Percentiles rank a stretch among this genome's conserved stretches.
phyloP scores from a whole-genome alignment of 2,113 vertebrate genomes.

The Condylura cristata region DNA sequence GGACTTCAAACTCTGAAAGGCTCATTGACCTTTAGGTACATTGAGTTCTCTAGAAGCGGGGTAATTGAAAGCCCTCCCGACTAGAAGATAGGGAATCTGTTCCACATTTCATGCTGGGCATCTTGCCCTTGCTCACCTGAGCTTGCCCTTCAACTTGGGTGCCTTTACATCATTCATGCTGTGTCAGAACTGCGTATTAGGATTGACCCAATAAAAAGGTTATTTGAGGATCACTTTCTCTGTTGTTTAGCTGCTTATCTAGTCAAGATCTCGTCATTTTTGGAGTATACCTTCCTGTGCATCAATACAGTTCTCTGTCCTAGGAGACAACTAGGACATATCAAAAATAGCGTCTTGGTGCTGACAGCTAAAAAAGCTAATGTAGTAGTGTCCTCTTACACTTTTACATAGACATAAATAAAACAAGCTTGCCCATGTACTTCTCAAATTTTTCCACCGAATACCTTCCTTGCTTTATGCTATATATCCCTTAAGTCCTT shows the following conservation, averaged over 20 bases:
- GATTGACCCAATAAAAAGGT: background rate
- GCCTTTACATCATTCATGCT: background rate
- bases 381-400: background rate
- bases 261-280: background rate
- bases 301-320: background rate
- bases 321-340: rapidly evolving
- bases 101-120: background rate
- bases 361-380: background rate
- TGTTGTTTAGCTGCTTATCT: background rate
- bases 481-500: background rate
- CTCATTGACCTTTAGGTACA: background rate
- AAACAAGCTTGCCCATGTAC: background rate
- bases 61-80: too few species aligned
- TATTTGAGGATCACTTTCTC: background rate
- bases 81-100: background rate
- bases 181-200: background rate
- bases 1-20: background rate
- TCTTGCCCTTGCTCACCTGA: background rate
- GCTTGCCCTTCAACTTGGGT: background rate
- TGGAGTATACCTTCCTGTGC: background rate
- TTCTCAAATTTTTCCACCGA: background rate
- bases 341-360: background rate
- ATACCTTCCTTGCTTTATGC: background rate
- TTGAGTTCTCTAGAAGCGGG: background rate
- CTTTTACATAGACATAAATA: background rate